Conservation (phyloP, 2,888 invertebrate species). For the Hedya salicella region DNA sequence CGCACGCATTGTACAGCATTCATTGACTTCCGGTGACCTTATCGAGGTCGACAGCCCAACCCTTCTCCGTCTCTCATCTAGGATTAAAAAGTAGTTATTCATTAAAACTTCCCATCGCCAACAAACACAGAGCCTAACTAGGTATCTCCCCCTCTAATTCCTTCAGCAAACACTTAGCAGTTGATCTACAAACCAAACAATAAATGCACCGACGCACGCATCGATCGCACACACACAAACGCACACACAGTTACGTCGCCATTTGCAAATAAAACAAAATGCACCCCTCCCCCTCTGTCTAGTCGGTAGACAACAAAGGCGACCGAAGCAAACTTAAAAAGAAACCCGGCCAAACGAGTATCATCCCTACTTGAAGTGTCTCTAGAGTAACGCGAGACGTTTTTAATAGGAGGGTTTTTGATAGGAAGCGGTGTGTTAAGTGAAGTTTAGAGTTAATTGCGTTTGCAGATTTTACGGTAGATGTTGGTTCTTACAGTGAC, state of each 20-base stretch:
- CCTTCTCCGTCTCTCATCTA: too few relatives aligned
- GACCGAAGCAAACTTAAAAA: constrained; percentile 60
- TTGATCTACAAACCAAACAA: constrained; percentile 37
- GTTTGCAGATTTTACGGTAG: constrained; percentile 76
- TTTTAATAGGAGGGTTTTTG: constrained; percentile 39
- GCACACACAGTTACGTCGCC: constrained; percentile 52
- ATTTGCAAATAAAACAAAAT: constrained; percentile 79
- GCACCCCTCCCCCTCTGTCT: constrained; percentile 70
- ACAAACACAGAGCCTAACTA: constrained; percentile 3
- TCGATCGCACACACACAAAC: constrained; percentile 56
- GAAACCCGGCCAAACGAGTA: constrained; percentile 47
- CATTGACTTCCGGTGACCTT: too few relatives aligned
- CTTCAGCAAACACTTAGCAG: constrained; percentile 23
- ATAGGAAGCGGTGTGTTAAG: constrained; percentile 78
- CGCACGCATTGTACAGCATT: too few relatives aligned
- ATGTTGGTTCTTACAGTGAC: constrained; percentile 48
- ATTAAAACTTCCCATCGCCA: constrained; percentile 5
- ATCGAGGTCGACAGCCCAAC: too few relatives aligned
- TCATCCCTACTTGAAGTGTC: constrained; percentile 43
- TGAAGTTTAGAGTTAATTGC: constrained; percentile 77
- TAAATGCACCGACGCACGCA: constrained; percentile 59
- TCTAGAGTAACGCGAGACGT: constrained; percentile 48
- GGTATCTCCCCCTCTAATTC: constrained; percentile 17
- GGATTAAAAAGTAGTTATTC: too few relatives aligned
- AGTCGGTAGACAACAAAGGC: constrained; percentile 82